Percentiles rank a stretch among this genome's conserved stretches.
These are phyloP conservation scores for Drosophila barbarae DNA, from an alignment of 2,888 invertebrate species.

Conservation along the genomic window DNA sequence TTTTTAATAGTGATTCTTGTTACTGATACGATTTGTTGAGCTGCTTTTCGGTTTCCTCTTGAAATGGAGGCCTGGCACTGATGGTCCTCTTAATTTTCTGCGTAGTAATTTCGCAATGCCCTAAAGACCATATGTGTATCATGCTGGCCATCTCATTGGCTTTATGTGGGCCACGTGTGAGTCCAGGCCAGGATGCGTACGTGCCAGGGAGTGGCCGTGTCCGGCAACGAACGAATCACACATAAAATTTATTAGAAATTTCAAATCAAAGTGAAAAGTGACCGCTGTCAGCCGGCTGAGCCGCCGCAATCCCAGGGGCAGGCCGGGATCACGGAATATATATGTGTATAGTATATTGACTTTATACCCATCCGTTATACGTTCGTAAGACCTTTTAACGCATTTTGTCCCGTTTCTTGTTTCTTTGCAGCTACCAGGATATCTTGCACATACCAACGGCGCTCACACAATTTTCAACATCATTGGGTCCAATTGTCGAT, in stretches of 20 bases:
- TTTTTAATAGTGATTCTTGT: not conserved
- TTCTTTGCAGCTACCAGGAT: constrained; percentile 83
- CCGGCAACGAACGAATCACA: constrained; percentile 56
- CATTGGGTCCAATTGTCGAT: constrained; percentile 93
- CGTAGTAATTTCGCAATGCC: constrained; percentile 16
- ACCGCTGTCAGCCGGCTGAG: constrained; percentile 58
- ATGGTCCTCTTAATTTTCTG: constrained; percentile 16
- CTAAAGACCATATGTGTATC: constrained; percentile 64
- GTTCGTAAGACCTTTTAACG: constrained; percentile 58
- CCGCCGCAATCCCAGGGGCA: constrained; percentile 9
- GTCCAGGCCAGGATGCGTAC: constrained; percentile 3
- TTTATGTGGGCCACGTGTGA: constrained; percentile 67
- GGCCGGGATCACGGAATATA: constrained; percentile 10
- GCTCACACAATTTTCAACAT: constrained; percentile 88
- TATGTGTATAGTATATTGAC: constrained; percentile 5
- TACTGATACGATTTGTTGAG: not conserved
- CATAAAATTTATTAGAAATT: constrained; percentile 74
- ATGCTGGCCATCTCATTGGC: constrained; percentile 48
- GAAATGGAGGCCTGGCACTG: not conserved
- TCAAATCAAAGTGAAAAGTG: constrained; percentile 74
- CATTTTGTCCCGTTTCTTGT: constrained; percentile 51
- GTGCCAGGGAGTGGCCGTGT: constrained; percentile 42
- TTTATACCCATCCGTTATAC: constrained; percentile 26
- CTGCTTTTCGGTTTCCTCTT: not conserved
- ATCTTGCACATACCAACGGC: constrained; percentile 85